Evolutionary conservation across 2,888 invertebrate species (phyloP), one percentile per base, ranked within the genome.

Genomic region (Machimus rusticus): DNA sequence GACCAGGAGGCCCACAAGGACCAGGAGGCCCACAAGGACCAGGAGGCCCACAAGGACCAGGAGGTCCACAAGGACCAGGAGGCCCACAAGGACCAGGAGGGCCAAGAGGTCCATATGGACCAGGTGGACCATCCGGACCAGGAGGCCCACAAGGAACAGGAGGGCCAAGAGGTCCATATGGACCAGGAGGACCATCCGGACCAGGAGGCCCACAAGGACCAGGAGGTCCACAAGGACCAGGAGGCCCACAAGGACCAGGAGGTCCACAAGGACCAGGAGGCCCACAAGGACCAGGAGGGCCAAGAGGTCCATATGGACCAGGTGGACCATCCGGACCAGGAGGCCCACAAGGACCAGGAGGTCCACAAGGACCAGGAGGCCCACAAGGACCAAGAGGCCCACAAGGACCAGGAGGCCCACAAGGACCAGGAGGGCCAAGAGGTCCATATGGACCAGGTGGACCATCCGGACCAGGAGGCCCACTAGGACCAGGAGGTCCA

Each of bases 311-410:
- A 55, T 31, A 28, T 19, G 82, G 77, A 0, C 28, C 81, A 19
- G 66, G 39, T 14, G 89, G 55, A 0, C 55, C 19, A 19, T 5
- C 5, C 1, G 55, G 89, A 19, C 37, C 78, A 88, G 79, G 87
- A 87, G 78, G 88, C 87, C 28, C 46, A 88, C 78, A 87, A 87
- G 74, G 88, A 87, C 2, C 85, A 51, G n/a, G 34, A 43, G 76
- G 37, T 1, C 89, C 89, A 76, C 55, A 28, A 79, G 82, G 23
- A 88, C 14, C 43, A 43, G 1, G 19, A 8, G 55, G 19, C 8
- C 55, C 55, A 8, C 19, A 0, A 6, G 55, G 55, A 55, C 55
- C 82, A 8, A 28, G 19, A 31, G 81, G 74, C 16, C 76, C 34
- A 76, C 14, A 9, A 5, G 39, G 28, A 23, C 66, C 55, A 55